phyloP scores from a whole-genome alignment of 2,888 invertebrate species.

The Lasioglossum pauxillum region DNA sequence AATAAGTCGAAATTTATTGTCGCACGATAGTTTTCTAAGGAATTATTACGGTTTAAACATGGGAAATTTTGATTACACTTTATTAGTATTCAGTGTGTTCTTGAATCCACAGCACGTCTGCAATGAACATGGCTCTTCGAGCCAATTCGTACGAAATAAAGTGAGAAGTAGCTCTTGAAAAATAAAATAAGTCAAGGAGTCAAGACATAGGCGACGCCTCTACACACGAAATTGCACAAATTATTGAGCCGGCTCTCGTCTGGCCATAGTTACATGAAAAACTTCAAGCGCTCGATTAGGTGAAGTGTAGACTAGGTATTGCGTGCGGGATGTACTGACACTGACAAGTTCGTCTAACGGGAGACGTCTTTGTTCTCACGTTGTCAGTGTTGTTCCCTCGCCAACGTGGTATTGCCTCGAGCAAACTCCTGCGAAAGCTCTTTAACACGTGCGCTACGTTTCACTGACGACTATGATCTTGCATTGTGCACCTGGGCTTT shows the following conservation, averaged over 20 bases:
- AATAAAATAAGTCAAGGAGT: not conserved
- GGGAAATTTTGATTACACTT: no score
- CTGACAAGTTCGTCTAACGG: not conserved
- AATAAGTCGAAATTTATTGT: not conserved
- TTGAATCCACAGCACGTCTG: not conserved
- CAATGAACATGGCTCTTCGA: not conserved
- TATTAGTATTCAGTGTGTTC: no score
- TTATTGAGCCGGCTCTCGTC: not conserved
- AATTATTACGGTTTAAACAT: not conserved
- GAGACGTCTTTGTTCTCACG: conserved; percentile 1
- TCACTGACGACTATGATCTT: not conserved
- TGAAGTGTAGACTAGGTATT: not conserved
- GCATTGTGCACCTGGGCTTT: not conserved
- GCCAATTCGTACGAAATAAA: not conserved
- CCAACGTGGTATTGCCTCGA: not conserved
- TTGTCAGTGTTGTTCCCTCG: not conserved
- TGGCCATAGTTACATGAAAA: not conserved
- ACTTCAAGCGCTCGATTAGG: not conserved
- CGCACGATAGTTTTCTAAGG: not conserved
- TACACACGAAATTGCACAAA: not conserved
- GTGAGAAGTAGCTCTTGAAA: not conserved
- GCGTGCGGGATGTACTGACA: not conserved
- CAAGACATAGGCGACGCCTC: not conserved
- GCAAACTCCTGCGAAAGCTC: not conserved
- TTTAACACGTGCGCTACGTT: not conserved